These are phyloP conservation scores for Lacanobia wlatinum DNA, from an alignment of 2,888 invertebrate species.

Conservation along the genomic window DNA sequence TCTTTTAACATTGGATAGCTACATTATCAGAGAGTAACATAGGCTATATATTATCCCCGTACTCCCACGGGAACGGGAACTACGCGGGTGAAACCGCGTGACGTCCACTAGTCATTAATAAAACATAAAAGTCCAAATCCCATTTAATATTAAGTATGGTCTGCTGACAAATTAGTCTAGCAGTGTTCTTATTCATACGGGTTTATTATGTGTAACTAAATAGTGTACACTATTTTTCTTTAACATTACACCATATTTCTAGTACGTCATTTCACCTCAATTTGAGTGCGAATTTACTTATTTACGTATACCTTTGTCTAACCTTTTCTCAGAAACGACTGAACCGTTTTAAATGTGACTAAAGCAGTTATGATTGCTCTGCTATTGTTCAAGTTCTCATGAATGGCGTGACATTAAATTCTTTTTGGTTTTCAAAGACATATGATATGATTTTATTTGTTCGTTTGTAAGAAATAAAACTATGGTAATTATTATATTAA, in stretches of 20 bases:
- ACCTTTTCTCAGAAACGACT: constrained; percentile 41
- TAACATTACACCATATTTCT: background rate
- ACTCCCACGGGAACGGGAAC: too few species aligned
- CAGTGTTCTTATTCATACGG: too few species aligned
- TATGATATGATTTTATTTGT: background rate
- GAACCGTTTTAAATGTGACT: constrained; percentile 29
- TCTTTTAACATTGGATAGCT: too few species aligned
- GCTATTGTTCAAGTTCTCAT: constrained; percentile 30
- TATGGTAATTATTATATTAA: background rate
- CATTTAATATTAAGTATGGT: too few species aligned
- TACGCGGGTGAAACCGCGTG: too few species aligned
- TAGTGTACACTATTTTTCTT: too few species aligned
- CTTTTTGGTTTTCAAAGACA: constrained; percentile 11
- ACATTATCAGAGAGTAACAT: too few species aligned
- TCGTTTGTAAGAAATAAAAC: background rate
- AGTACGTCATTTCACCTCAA: background rate
- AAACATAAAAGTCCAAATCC: too few species aligned
- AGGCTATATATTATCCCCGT: too few species aligned
- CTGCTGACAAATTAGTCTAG: too few species aligned
- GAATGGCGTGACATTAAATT: constrained; percentile 40
- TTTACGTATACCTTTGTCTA: background rate
- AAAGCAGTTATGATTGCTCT: constrained; percentile 22
- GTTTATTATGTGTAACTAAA: too few species aligned
- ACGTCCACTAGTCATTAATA: too few species aligned
- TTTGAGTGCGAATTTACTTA: background rate